These are phyloP conservation scores for Anoplophora glabripennis DNA, from an alignment of 1,140 invertebrate species.

Conservation along the genomic window DNA sequence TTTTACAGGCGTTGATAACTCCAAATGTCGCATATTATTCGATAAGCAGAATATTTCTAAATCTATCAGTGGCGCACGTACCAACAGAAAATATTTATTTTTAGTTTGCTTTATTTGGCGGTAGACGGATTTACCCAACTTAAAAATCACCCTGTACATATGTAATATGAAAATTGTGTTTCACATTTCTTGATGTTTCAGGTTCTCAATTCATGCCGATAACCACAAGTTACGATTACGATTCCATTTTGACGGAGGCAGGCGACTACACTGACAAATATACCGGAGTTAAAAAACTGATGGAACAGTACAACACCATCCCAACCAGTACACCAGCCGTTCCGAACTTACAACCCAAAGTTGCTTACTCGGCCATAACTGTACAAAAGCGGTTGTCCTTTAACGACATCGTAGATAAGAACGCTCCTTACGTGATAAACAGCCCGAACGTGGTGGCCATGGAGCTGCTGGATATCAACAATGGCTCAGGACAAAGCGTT, in stretches of 20 bases:
- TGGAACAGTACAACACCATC: slow-evolving; percentile 16
- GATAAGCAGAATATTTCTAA: no score
- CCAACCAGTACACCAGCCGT: background rate
- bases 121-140: no score
- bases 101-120: no score
- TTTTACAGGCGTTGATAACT: no score
- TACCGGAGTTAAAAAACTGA: slow-evolving; percentile 8
- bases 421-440: slow-evolving; percentile 45
- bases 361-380: slow-evolving; percentile 8
- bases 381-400: slow-evolving; percentile 9
- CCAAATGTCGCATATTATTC: no score
- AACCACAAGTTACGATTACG: slow-evolving; percentile 34
- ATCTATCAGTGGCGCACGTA: no score
- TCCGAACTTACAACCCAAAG: slow-evolving; percentile 2
- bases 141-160: no score
- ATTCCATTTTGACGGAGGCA: slow-evolving; percentile 48
- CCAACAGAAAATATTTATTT: no score
- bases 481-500: slow-evolving; percentile 57
- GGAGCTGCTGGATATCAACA: slow-evolving; percentile 57
- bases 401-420: slow-evolving; percentile 28
- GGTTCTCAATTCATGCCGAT: slow-evolving; percentile 8
- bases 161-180: no score
- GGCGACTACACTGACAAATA: slow-evolving; percentile 28
- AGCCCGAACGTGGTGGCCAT: slow-evolving; percentile 49
- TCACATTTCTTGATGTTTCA: slow-evolving; percentile 6